Conservation (phyloP, 2,797 vertebrate genomes). For the Lepilemur septentrionalis region DNA sequence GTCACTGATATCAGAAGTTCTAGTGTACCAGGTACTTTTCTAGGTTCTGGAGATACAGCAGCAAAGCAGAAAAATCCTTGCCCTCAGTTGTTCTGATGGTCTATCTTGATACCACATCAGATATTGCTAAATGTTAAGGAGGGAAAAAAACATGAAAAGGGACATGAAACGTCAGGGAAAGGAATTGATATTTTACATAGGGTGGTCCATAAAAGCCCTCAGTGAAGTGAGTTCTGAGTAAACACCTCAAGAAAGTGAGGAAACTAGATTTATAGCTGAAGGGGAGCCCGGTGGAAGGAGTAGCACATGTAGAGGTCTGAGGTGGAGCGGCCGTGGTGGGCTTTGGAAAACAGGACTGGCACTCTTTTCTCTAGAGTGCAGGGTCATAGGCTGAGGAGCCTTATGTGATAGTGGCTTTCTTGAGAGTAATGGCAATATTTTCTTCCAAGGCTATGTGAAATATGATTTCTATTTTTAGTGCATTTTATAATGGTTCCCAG, state of each 20-base stretch:
- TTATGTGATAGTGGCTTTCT: background rate
- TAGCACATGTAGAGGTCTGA: background rate
- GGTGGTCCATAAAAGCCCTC: background rate
- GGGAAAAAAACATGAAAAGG: background rate
- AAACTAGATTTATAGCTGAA: background rate
- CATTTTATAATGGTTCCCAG: background rate
- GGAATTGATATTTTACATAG: background rate
- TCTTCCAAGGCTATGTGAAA: background rate
- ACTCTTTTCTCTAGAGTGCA: background rate
- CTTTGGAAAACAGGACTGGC: background rate
- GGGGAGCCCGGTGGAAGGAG: fast-evolving
- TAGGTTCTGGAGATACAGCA: background rate
- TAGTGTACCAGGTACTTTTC: background rate
- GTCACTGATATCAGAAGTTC: background rate
- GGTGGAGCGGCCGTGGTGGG: background rate
- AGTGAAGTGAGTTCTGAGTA: background rate
- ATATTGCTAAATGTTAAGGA: background rate
- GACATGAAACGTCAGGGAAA: background rate
- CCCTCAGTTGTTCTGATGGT: background rate
- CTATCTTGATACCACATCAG: background rate
- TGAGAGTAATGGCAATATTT: background rate
- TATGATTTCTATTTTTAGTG: background rate
- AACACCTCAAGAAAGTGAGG: background rate
- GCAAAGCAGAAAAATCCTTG: background rate
- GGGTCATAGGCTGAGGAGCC: background rate